These are phyloP conservation scores for Chiridota heheva DNA, from an alignment of 35 echinoderm and acorn worm species.

Conservation along the genomic window DNA sequence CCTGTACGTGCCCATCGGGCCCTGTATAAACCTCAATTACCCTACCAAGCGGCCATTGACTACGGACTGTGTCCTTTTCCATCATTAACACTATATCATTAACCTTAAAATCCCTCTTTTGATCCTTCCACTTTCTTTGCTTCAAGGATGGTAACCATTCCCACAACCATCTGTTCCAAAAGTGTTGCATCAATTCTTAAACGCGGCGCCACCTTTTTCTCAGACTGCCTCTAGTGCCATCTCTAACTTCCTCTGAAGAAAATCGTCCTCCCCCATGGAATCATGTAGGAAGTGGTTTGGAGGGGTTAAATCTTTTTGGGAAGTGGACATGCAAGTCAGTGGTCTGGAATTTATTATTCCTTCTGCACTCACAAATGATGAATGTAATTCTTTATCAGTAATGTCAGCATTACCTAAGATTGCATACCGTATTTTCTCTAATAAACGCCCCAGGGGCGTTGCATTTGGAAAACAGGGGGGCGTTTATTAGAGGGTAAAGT, in stretches of 20 bases:
- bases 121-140: conserved; percentile 1
- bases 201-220: conserved; percentile 27
- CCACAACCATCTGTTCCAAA: conserved; percentile 37
- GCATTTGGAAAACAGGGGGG: too few relatives aligned
- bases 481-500: too few relatives aligned
- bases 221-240: conserved; percentile 6
- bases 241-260: conserved; percentile 20
- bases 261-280: conserved; percentile 7
- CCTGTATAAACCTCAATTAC: conserved; percentile 13
- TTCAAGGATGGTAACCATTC: conserved; percentile 15
- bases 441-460: too few relatives aligned
- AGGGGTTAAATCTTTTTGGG: conserved; percentile 3
- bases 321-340: conserved; percentile 8
- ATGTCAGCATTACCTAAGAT: background rate
- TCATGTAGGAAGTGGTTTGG: conserved; percentile 50
- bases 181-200: conserved; percentile 35
- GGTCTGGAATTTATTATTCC: conserved; percentile 40
- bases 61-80: background rate
- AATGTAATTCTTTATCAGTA: conserved; percentile 38
- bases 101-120: background rate
- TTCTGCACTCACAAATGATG: conserved; percentile 34
- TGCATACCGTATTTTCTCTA: too few relatives aligned
- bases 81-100: conserved; percentile 45
- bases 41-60: conserved; percentile 28
- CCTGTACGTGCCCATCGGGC: conserved; percentile 28